Base-by-base conservation (phyloP, 2,888 invertebrate genomes). In the Cabera pusaria region DNA sequence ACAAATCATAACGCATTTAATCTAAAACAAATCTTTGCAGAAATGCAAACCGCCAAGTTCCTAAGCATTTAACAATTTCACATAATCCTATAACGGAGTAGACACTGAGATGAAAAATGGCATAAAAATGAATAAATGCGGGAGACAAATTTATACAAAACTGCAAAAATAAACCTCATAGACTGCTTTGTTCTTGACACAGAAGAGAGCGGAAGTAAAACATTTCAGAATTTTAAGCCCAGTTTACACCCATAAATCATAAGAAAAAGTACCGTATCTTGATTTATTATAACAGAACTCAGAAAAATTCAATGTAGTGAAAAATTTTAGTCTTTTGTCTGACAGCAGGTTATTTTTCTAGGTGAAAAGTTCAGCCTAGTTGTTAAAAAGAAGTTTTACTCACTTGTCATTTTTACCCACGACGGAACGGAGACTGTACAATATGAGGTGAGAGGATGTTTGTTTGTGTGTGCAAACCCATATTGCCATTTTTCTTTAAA, bases 241-340 rank as follows among this genome's bases (percentile, higher is more conserved):
- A 48, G 52, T 60, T 49, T 46, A 47, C 58, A 44, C 48, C 49
- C 60, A 63, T 71, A 66, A 69, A 68, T 71, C 63, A 69, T 49
- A 49, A 48, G 53, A 49, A 55, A 56, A 59, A 64, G 52, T 54
- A 54, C 41, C 35, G 55, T 59, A 61, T 59, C 63, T 56, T 65
- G 61, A 70, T 71, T 64, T 68, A 64, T 63, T 43, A 48, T 56
- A 43, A 49, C 44, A 52, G 55, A 57, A 59, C 52, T 59, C 52
- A 44, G 52, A 49, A 44, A 53, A 58, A 55, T 57, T 58, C 52
- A 56, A 59, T 59, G 55, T 54, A 58, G 47, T 52, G 47, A 49
- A 52, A 53, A 53, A 55, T 52, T 52, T 29, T 33, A 29, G 29
- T 18, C 34, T 45, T 37, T 21, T 29, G 16, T 38, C 26, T 41